Base-by-base conservation (phyloP, 2,113 vertebrate genomes). In the Pholis gunnellus region DNA sequence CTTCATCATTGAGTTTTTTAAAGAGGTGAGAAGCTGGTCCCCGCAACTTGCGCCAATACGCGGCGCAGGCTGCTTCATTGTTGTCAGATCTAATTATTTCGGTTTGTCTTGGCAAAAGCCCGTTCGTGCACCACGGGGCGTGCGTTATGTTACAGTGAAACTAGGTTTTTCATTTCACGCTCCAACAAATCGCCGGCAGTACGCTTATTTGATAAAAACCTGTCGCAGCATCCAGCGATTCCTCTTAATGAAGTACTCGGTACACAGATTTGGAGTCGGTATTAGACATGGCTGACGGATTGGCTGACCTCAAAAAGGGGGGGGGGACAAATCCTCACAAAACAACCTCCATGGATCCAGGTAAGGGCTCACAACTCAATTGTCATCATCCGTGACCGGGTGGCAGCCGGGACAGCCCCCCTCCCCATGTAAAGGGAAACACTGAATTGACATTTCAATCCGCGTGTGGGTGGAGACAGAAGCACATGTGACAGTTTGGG, bases 401-500 rank as follows among this genome's bases (percentile, higher is more conserved):
- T n/a, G 38, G 25, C 38, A 50, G 79, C 74, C 70, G 60, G n/a
- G 77, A 88, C 69, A 50, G 59, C 48, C 18, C 5, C 50, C 50
- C 20, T 22, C 54, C 75, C 84, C 70, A 60, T 86, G 88, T 89
- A 59, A 34, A 75, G 88, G 79, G 80, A 90, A 85, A 83, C 83
- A 88, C 72, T 63, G 73, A 79, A 91, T 78, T 88, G 89, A 93
- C 89, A 78, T 93, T 89, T 91, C 11, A 29, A 84, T 76, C 50
- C 59, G 78, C 54, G 81, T 63, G 79, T 82, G 83, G 65, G 75
- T 48, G 81, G 89, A 92, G 92, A 93, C 42, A 75, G 83, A 86
- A 95, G 88, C 73, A 79, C 82, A 91, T 90, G 72, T 94, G 92
- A 94, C 93, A 95, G 92, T 95, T 92, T 94, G 89, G 91, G 93